Evolutionary conservation across 1,140 invertebrate species (phyloP).

Genomic region (Cotesia glomerata): DNA sequence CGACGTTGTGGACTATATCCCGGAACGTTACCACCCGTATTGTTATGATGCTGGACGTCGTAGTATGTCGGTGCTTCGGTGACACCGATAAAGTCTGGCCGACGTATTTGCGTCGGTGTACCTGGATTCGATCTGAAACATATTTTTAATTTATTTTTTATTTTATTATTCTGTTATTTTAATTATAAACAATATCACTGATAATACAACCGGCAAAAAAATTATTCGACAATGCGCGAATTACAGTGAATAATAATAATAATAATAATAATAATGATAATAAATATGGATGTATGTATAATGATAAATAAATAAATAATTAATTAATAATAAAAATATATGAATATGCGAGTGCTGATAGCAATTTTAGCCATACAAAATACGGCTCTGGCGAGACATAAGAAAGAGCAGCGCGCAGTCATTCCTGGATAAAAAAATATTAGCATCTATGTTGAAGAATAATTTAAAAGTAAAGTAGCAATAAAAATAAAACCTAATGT

Average conservation of each 20-base stretch:
- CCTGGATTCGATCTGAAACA: constrained; percentile 83
- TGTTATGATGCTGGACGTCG: constrained; percentile 56
- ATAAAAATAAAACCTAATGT: not conserved
- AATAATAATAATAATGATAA: constrained; percentile 18
- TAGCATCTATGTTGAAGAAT: constrained; percentile 49
- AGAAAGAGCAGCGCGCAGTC: constrained; percentile 48
- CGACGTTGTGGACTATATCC: constrained; percentile 77
- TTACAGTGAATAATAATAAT: constrained; percentile 33
- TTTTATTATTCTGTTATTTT: not conserved
- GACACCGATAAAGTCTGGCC: constrained; percentile 85
- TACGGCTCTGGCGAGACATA: constrained; percentile 57
- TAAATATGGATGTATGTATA: constrained; percentile 7
- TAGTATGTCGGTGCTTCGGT: constrained; percentile 64
- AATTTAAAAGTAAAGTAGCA: constrained; percentile 31
- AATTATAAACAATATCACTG: not conserved
- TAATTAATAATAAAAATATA: constrained; percentile 40
- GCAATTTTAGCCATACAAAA: constrained; percentile 59
- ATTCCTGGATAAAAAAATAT: constrained; percentile 49
- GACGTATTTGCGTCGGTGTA: constrained; percentile 83
- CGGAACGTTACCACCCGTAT: constrained; percentile 40
- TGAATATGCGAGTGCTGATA: constrained; percentile 55
- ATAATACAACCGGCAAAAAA: constrained; percentile 29
- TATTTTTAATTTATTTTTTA: not conserved
- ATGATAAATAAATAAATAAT: constrained; percentile 12
- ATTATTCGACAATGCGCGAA: constrained; percentile 43